Evolutionary conservation across 2,113 vertebrate species (phyloP), one percentile per base, ranked within the genome.

Genomic region (Herpetotheres cachinnans): DNA sequence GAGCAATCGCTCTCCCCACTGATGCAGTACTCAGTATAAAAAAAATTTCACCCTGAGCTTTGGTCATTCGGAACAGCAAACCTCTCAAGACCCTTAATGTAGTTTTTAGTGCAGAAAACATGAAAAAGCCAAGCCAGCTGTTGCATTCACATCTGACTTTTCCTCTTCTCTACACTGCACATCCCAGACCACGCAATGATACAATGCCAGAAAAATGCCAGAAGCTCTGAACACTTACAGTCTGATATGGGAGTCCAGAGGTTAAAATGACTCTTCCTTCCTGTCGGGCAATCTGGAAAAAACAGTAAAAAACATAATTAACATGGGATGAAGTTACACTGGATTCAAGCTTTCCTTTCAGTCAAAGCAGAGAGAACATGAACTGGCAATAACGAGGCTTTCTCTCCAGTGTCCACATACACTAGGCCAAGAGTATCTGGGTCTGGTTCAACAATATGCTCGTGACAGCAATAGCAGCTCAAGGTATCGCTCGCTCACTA

Each of bases 221-320:
- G 87, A 70, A 97, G 90, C 61, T 94, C 29, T 8, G 38, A 46
- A 55, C 69, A 94, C 98, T 98, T 97, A 99, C 99, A 84, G 96
- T 98, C 74, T 98, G 98, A 95, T 98, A 99, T 0, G 99, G 99
- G 55, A 98, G 98, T 52, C 99, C 99, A 67, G 98, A 98, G 30
- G 99, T 99, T 94, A 99, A 98, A 94, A 99, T 99, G 85, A 99
- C 89, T 59, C 99, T 98, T 66, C 98, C 98, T 88, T 99, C 99
- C 66, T 96, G 93, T 46, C 97, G 97, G 72, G 99, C 98, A 49
- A 99, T 97, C 99, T 99, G 98, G 55, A 97, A 92, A 95, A 62
- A 92, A 96, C 3, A 15, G 70, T 8, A 94, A 83, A 83, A 89
- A 49, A 36, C 21, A 13, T 34, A 50, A 82, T 76, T 85, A 90